Base-by-base conservation (phyloP, 2,797 vertebrate genomes). In the Gastrophryne carolinensis region DNA sequence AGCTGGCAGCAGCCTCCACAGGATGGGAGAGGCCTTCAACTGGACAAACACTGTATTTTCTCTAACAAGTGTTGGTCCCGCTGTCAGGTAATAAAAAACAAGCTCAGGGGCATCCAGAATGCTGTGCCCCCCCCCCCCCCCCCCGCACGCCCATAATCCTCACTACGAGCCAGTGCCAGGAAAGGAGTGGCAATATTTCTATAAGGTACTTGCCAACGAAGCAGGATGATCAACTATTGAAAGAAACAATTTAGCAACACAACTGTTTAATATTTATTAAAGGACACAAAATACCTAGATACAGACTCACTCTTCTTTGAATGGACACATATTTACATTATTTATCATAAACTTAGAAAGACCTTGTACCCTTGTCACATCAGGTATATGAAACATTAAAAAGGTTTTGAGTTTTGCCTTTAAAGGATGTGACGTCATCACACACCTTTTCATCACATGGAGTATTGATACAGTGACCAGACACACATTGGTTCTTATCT, bases 241-340 rank as follows among this genome's bases (percentile, higher is more conserved):
- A 80, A 82, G 78, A 63, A 39, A 41, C 49, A 79, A 78, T 87
- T 86, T 87, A 88, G 85, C 85, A 89, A 86, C 83, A 89, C 83
- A 87, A 88, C 84, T 84, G 84, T 85, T 88, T 86, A 88, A 89
- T 90, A 89, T 90, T 89, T 90, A 91, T 87, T 91, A 86, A 87
- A 89, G 87, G 88, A 89, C 87, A 89, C 87, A 90, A 90, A 89
- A 89, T 89, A 89, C 85, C 85, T 87, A 87, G 84, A 86, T 87
- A 90, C 89, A 87, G 89, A 86, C 85, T 85, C 83, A 88, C 84
- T 86, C 82, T 88, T 77, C 50, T 77, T 86, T 85, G 83, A 87
- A 86, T 88, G 87, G 88, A 89, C 87, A 88, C 81, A 84, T 90
- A 91, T 91, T 89, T 91, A 89, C 88, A 91, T 87, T 90, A 87